Base-by-base conservation (phyloP, 2,888 invertebrate genomes). In the Hirtodrosophila duncani region DNA sequence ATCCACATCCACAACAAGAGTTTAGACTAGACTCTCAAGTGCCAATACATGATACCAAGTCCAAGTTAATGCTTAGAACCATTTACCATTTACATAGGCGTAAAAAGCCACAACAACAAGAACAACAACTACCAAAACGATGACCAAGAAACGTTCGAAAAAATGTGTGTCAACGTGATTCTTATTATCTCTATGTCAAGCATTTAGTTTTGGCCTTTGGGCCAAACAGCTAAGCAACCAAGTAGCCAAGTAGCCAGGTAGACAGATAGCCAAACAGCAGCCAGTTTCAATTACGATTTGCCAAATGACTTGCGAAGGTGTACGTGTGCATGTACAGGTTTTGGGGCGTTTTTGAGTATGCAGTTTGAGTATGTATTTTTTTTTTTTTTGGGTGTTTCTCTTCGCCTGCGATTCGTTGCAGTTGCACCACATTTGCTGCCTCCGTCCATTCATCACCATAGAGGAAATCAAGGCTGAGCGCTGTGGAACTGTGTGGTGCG, bases 81-180 rank as follows among this genome's bases (percentile, higher is more conserved):
- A 52, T 20, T 29, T 51, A 18, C 52, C 42, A 52, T 20, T 29
- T 51, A 46, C 39, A 51, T 18, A 13, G 23, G 23, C 24, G 7
- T 16, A 9, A 34, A n/a, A n/a, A n/a, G n/a, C n/a, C n/a, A n/a
- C n/a, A n/a, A n/a, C 41, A 24, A n/a, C 34, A 21, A 53, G 34
- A 33, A 23, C 30, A 44, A n/a, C n/a, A n/a, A n/a, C n/a, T n/a
- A n/a, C n/a, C 53, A 55, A 36, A 43, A 27, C 56, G 55, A 39
- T 56, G 46, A 46, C 56, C 55, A 56, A 57, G 48, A 41, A 57
- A 57, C 48, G 23, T 37, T 39, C 26, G 30, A 9, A 7, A 53
- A n/a, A 60, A 79, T 67, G 77, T 75, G 63, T 58, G 79, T 71
- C 71, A 75, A 59, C 48, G 39, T 33, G 57, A 53, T 61, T 67